phyloP scores from a whole-genome alignment of 2,113 vertebrate species.

The Tretioscincus oriximinensis region DNA sequence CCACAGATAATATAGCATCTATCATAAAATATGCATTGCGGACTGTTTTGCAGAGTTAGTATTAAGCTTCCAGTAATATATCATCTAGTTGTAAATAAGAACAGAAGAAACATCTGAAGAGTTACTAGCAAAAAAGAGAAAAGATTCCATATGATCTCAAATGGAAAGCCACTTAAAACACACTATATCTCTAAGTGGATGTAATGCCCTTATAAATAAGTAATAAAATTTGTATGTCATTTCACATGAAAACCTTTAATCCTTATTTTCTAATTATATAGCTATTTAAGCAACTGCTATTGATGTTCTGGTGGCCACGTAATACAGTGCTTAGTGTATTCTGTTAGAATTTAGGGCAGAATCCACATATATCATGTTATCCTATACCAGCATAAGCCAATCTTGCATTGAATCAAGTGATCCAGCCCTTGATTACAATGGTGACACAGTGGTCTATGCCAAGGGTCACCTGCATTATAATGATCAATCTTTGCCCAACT shows the following conservation, averaged over 20 bases:
- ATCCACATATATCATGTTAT: background rate
- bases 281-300: conserved; percentile 36
- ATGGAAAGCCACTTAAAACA: background rate
- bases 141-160: conserved; percentile 22
- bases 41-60: conserved; percentile 22
- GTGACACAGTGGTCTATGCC: no score
- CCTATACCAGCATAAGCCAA: background rate
- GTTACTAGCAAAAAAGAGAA: conserved; percentile 20
- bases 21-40: conserved; percentile 23
- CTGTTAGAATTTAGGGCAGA: no score
- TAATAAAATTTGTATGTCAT: conserved; percentile 37
- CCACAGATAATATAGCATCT: conserved; percentile 29
- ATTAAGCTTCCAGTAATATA: conserved; percentile 16
- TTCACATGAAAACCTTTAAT: conserved; percentile 40
- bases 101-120: conserved; percentile 30
- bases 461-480: no score
- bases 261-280: conserved; percentile 23
- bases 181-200: conserved; percentile 21
- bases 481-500: no score
- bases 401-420: no score
- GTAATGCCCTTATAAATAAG: conserved; percentile 18
- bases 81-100: conserved; percentile 18
- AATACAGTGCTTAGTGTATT: no score
- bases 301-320: background rate
- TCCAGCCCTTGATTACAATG: no score